Percentiles rank a stretch among this genome's conserved stretches.
These are phyloP conservation scores for Spodoptera frugiperda DNA, from an alignment of 1,140 invertebrate genomes.

Conservation along the genomic window DNA sequence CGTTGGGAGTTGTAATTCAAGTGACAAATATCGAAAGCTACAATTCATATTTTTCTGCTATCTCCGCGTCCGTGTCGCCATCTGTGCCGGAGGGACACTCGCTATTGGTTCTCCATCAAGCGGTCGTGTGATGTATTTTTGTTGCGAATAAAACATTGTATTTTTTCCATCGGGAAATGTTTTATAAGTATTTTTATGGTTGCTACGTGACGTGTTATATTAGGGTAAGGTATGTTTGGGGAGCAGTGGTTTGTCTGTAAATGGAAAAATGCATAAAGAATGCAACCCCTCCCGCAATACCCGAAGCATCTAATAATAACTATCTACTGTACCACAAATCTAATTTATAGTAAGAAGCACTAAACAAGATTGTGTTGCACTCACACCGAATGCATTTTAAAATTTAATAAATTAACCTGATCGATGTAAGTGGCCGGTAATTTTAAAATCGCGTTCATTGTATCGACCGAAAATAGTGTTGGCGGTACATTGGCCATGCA, in stretches of 20 bases:
- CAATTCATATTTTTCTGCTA: constrained; percentile 86
- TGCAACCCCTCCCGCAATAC: constrained; percentile 48
- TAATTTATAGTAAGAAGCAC: constrained; percentile 12
- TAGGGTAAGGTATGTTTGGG: constrained; percentile 54
- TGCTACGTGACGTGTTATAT: constrained; percentile 77
- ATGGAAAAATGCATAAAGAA: constrained; percentile 65
- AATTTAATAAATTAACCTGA: constrained; percentile 38
- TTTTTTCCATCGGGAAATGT: constrained; percentile 80
- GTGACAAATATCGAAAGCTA: constrained; percentile 87
- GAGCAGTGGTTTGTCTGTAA: constrained; percentile 53
- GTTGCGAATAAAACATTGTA: constrained; percentile 83
- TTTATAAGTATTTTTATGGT: constrained; percentile 83
- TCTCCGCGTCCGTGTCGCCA: constrained; percentile 81
- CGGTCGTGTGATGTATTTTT: constrained; percentile 83
- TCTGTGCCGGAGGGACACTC: constrained; percentile 78
- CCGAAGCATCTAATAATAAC: constrained; percentile 23
- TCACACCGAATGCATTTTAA: constrained; percentile 37
- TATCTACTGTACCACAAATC: neutral
- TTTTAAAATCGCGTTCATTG: constrained; percentile 44
- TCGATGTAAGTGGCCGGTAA: constrained; percentile 42
- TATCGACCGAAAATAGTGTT: constrained; percentile 73
- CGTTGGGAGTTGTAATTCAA: constrained; percentile 84
- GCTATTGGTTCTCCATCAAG: constrained; percentile 84
- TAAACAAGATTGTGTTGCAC: constrained; percentile 19
- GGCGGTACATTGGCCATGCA: constrained; percentile 69